These are phyloP conservation scores for Rotaria macrura DNA, from an alignment of 2,888 invertebrate genomes.

Conservation along the genomic window DNA sequence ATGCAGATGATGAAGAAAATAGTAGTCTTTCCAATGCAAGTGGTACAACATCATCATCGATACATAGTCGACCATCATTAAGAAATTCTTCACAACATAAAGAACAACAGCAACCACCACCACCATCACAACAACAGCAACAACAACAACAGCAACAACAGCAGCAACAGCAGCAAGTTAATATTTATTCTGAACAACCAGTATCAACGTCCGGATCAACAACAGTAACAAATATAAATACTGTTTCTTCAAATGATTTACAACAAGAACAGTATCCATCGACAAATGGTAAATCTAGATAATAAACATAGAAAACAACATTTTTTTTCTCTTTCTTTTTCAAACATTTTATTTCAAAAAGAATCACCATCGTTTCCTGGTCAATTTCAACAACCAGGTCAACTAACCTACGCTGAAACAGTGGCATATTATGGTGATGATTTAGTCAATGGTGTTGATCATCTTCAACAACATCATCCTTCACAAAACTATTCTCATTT, in stretches of 20 bases:
- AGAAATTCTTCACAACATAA: background rate
- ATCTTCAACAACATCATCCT: background rate
- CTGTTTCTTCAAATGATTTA: slow-evolving; percentile 12
- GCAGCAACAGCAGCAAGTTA: background rate
- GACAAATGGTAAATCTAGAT: background rate
- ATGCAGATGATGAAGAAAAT: background rate
- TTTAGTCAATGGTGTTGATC: background rate
- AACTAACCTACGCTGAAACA: background rate
- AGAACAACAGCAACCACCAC: background rate
- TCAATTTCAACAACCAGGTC: background rate
- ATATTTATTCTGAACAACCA: background rate
- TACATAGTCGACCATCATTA: background rate
- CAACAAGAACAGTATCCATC: slow-evolving; percentile 6
- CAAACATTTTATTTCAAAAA: background rate
- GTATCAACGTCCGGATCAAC: background rate
- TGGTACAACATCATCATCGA: background rate
- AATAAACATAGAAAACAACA: background rate
- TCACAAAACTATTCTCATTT: background rate
- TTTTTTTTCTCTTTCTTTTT: background rate
- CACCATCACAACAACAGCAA: background rate
- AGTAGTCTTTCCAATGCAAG: background rate
- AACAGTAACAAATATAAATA: slow-evolving; percentile 6
- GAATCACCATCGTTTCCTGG: background rate
- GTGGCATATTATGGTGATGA: background rate
- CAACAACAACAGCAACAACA: background rate